phyloP scores from a whole-genome alignment of 2,888 invertebrate species.

The Toxonevra muliebris region DNA sequence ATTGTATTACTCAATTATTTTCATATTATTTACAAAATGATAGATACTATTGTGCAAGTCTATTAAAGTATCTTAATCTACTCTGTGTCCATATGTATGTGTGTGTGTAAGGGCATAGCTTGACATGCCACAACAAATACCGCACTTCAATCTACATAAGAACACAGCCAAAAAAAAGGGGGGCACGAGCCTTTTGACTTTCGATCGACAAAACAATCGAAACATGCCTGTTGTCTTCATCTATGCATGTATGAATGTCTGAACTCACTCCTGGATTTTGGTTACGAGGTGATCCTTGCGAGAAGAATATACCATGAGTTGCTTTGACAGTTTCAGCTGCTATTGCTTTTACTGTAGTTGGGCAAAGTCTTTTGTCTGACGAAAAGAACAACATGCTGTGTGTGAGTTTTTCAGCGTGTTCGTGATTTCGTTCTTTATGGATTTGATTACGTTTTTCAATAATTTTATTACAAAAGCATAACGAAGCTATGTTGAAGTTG shows the following conservation, averaged over 20 bases:
- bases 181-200: slow-evolving; percentile 13
- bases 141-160: not conserved
- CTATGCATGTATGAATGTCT: not conserved
- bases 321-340: slow-evolving; percentile 45
- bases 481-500: not conserved
- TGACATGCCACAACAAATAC: slow-evolving; percentile 1
- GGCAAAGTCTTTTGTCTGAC: not conserved
- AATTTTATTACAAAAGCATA: no score
- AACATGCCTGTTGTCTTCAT: not conserved
- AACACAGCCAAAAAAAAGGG: not conserved
- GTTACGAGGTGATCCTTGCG: not conserved
- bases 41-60: not conserved
- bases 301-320: slow-evolving; percentile 39
- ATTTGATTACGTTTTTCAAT: not conserved
- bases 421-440: not conserved
- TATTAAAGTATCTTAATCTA: not conserved
- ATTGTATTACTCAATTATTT: slow-evolving; percentile 43
- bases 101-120: not conserved
- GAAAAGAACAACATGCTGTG: not conserved
- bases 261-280: not conserved
- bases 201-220: not conserved
- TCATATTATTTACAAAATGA: slow-evolving; percentile 34
- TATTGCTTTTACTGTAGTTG: slow-evolving; percentile 12
- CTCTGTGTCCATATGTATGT: not conserved
- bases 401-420: not conserved